Evolutionary conservation across 2,113 vertebrate genomes (phyloP).

Genomic region (Onychostoma macrolepis): DNA sequence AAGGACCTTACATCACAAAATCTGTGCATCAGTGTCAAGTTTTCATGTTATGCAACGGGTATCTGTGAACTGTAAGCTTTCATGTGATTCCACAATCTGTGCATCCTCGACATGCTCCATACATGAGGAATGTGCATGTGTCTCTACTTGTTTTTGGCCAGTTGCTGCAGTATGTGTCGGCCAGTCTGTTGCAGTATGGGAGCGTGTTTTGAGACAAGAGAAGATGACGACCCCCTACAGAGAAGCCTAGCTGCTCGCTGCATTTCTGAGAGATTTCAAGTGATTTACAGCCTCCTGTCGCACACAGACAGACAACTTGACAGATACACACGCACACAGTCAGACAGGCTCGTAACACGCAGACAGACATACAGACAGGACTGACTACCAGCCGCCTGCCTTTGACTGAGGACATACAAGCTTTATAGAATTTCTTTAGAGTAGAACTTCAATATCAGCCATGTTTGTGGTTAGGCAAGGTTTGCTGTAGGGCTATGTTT

Average conservation of each 20-base stretch:
- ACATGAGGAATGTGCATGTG: conserved; percentile 41
- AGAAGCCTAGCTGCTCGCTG: conserved; percentile 48
- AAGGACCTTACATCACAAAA: background rate
- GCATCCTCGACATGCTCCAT: conserved; percentile 36
- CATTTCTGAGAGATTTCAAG: conserved; percentile 49
- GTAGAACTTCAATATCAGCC: background rate
- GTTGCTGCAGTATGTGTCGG: conserved; percentile 37
- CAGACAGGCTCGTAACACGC: conserved; percentile 27
- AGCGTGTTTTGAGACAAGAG: conserved; percentile 38
- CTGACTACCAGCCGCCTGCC: conserved; percentile 28
- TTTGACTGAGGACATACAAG: background rate
- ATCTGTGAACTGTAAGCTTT: conserved; percentile 9
- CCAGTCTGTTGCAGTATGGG: conserved; percentile 37
- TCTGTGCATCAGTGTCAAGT: background rate
- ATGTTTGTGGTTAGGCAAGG: background rate
- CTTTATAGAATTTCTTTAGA: background rate
- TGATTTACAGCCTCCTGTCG: conserved; percentile 55
- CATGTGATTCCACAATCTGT: conserved; percentile 13
- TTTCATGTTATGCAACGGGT: background rate
- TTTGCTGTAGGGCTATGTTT: background rate
- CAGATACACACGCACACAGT: conserved; percentile 1
- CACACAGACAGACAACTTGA: conserved; percentile 32
- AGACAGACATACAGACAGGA: conserved; percentile 30
- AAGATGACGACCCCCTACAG: conserved; percentile 54
- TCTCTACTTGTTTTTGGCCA: conserved; percentile 30